Evolutionary conservation across 2,113 vertebrate species (phyloP).

Genomic region (Glaucidium brasilianum): DNA sequence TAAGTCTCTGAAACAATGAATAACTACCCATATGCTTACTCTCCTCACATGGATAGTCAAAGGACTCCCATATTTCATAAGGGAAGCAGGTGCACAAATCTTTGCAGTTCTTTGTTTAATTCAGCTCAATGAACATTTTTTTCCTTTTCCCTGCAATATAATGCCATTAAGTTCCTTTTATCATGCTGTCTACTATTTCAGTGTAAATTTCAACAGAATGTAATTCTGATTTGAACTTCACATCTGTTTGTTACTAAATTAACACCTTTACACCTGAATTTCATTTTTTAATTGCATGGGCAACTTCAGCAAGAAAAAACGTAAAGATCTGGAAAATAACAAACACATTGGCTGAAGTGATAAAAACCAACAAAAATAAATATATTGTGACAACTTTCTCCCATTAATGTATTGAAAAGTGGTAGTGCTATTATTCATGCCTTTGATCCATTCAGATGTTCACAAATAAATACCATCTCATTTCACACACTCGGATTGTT

Average conservation of each 20-base stretch:
- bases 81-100: background rate
- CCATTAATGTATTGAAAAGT: background rate
- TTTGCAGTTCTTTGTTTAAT: background rate
- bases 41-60: background rate
- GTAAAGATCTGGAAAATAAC: constrained; percentile 29
- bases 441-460: background rate
- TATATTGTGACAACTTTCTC: background rate
- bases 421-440: background rate
- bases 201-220: constrained; percentile 1
- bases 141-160: background rate
- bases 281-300: background rate
- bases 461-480: background rate
- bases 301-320: background rate
- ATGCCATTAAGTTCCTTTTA: background rate
- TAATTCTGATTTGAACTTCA: constrained; percentile 26
- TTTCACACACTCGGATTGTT: background rate
- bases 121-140: background rate
- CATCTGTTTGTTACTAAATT: background rate
- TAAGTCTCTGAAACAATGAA: background rate
- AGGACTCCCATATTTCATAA: background rate
- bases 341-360: background rate
- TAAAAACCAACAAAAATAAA: background rate
- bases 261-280: background rate
- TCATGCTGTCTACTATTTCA: background rate
- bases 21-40: background rate